phyloP scores from a whole-genome alignment of 2,113 vertebrate genomes.

The Saimiri boliviensis region DNA sequence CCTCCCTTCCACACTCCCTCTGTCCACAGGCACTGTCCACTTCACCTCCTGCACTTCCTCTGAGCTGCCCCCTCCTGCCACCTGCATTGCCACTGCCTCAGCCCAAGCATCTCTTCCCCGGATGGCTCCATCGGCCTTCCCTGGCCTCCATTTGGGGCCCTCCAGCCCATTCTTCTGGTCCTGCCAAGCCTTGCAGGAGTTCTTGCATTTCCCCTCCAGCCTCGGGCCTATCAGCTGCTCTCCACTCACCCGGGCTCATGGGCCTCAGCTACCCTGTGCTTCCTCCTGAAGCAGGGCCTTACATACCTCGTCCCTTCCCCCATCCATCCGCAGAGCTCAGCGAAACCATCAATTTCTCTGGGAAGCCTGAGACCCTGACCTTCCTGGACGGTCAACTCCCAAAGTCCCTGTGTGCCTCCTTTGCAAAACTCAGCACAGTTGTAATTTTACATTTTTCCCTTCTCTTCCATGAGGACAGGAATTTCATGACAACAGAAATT shows the following conservation, averaged over 20 bases:
- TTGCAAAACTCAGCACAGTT: too few relatives aligned
- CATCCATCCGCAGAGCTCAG: not conserved
- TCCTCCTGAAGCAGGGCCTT: not conserved
- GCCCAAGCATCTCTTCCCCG: not conserved
- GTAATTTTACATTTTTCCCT: too few relatives aligned
- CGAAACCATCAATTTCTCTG: not conserved
- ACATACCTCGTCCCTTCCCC: not conserved
- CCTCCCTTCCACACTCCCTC: not conserved
- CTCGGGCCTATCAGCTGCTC: not conserved
- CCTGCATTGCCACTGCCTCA: too few relatives aligned
- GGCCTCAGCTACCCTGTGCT: not conserved
- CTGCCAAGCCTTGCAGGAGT: not conserved
- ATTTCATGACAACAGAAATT: not conserved
- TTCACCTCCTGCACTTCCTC: not conserved
- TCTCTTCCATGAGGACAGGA: not conserved
- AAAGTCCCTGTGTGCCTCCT: not conserved
- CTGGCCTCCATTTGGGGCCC: not conserved
- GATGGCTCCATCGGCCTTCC: not conserved
- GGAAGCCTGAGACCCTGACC: not conserved
- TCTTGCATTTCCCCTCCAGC: not conserved
- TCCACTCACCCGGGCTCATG: not conserved
- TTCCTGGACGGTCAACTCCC: too few relatives aligned
- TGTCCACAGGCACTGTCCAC: not conserved
- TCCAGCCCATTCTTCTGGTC: not conserved
- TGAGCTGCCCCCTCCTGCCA: not conserved